Percentiles rank a stretch among this genome's conserved stretches.
Evolutionary conservation across 2,888 invertebrate genomes (phyloP).

Genomic region (Limnephilus marmoratus): DNA sequence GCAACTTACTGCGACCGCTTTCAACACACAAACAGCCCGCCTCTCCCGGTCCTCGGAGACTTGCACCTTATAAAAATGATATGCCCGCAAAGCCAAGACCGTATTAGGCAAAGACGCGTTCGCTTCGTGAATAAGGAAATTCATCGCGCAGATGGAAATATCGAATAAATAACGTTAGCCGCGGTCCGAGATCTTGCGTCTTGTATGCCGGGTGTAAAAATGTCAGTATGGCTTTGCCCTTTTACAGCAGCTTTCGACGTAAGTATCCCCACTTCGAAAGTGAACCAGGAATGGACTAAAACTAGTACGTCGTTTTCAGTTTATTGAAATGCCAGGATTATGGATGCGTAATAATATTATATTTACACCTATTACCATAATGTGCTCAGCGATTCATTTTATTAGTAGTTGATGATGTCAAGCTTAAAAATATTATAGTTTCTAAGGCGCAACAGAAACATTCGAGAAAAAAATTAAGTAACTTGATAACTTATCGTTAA

Average conservation of each 20-base stretch:
- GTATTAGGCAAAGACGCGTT: conserved; percentile 53
- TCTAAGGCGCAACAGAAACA: too few relatives aligned
- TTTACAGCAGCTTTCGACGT: background rate
- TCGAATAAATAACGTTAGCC: conserved; percentile 36
- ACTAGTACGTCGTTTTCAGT: background rate
- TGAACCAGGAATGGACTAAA: background rate
- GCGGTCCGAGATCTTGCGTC: background rate
- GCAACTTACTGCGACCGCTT: background rate
- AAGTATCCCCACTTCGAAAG: background rate
- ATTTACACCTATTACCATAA: too few relatives aligned
- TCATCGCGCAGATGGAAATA: conserved; percentile 37
- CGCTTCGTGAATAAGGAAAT: conserved; percentile 55
- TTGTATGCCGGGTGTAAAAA: background rate
- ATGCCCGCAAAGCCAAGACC: conserved; percentile 40
- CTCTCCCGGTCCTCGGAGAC: background rate
- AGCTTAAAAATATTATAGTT: too few relatives aligned
- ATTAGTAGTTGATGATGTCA: too few relatives aligned
- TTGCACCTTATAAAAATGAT: conserved; percentile 42
- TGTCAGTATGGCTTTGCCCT: background rate
- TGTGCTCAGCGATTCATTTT: background rate
- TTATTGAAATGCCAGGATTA: background rate
- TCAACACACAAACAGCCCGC: conserved; percentile 32
- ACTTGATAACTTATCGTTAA: background rate
- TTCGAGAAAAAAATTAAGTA: background rate
- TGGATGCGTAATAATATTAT: background rate